These are phyloP conservation scores for Dicrurus megarhynchus DNA, from an alignment of 2,113 vertebrate species.

Conservation along the genomic window DNA sequence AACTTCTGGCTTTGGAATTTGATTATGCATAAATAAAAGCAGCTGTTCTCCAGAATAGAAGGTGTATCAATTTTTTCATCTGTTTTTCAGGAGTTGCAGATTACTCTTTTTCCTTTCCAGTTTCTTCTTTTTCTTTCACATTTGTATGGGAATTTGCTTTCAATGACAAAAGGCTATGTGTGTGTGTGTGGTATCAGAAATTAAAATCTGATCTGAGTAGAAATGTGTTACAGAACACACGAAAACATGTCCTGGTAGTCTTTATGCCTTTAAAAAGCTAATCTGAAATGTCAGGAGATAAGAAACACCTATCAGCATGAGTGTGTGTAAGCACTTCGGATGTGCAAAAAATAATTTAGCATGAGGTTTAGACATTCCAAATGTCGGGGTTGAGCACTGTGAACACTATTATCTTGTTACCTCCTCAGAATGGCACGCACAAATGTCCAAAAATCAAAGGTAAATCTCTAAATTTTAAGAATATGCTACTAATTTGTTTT, in stretches of 20 bases:
- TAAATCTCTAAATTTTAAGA: not conserved
- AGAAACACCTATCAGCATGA: not conserved
- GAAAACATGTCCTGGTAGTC: not conserved
- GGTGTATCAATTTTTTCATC: not conserved
- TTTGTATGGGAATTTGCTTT: not conserved
- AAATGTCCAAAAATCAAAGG: not conserved
- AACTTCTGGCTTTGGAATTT: not conserved
- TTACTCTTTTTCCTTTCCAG: not conserved
- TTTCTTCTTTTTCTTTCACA: not conserved
- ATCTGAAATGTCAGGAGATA: conserved; percentile 5
- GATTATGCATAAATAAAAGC: not conserved
- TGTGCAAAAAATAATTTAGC: conserved; percentile 17
- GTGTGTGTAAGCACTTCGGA: not conserved
- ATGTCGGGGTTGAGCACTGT: not conserved
- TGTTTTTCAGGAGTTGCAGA: not conserved
- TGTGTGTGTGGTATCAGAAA: not conserved
- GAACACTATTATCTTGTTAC: not conserved
- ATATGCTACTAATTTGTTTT: not conserved
- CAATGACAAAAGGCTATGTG: not conserved
- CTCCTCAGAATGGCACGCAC: not conserved
- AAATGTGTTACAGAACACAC: not conserved
- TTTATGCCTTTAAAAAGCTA: conserved; percentile 1
- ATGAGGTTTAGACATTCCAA: not conserved
- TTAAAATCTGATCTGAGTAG: not conserved
- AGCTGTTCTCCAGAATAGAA: not conserved